Evolutionary conservation across 1,140 invertebrate species (phyloP), one percentile per base, ranked within the genome.

Genomic region (Sesamia nonagrioides): DNA sequence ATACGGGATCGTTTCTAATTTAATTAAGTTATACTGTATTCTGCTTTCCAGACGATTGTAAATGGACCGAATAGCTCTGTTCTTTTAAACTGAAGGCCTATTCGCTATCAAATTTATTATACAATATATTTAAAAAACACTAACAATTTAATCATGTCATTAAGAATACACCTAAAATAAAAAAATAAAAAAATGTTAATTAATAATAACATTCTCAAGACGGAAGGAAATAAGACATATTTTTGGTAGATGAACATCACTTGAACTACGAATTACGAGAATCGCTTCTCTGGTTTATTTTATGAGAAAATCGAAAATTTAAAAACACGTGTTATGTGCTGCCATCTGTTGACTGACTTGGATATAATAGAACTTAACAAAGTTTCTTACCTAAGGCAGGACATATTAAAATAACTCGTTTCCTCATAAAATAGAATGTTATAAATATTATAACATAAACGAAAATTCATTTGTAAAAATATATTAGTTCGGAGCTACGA

Each of bases 401-500:
- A 63, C 63, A 61, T 63, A 75, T 63, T 74, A 48, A 63, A 58
- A 75, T 63, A 63, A 63, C 42, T 17, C 17, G 58, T 15, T 75
- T 9, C 13, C 18, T 42, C 21, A 7, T 8, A 18, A 35, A 40
- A 61, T 50, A 63, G 13, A 75, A 48, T 48, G 48, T 63, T 48
- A n/a, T 37, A 63, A 66, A 40, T 40, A 35, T 21, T 27, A 27
- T 58, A 50, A 50, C 21, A 75, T 9, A 21, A 48, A 54, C 8
- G 15, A 45, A 74, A 74, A 75, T 63, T 75, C 42, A 9, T 63
- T 21, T 0, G 45, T 58, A 13, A 71, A 71, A n/a, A n/a, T n/a
- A 69, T 69, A 48, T 21, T 33, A 48, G 66, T 69, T 69, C 42
- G 37, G 45, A 18, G 27, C 27, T 27, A 27, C 21, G 27, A 40